phyloP scores from a whole-genome alignment of 2,797 vertebrate species.

The Lacerta agilis region DNA sequence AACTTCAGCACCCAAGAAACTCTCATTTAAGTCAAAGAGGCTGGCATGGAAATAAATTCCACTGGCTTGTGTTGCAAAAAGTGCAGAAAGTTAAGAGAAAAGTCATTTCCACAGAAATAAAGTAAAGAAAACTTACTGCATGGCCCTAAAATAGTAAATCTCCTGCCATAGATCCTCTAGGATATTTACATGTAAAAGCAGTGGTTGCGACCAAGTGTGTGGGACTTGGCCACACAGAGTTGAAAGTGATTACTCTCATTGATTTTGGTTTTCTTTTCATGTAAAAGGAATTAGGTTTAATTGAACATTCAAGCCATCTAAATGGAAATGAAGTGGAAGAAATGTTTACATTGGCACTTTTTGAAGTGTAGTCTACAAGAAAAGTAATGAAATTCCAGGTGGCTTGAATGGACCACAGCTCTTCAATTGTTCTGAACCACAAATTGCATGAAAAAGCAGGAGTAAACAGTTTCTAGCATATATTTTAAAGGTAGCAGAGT shows the following conservation, averaged over 20 bases:
- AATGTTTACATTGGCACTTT: neutral
- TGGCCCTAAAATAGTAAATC: neutral
- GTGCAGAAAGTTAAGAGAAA: neutral
- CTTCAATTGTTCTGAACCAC: neutral
- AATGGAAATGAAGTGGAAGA: conserved; percentile 2
- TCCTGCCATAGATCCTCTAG: neutral
- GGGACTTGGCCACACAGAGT: neutral
- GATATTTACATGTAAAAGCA: neutral
- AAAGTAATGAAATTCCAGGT: neutral
- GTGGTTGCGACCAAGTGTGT: neutral
- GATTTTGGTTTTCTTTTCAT: neutral
- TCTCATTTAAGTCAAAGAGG: neutral
- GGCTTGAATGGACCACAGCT: neutral
- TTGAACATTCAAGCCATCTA: neutral
- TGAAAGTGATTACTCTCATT: neutral
- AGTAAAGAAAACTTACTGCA: too few relatives aligned
- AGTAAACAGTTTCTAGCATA: neutral
- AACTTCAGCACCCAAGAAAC: neutral
- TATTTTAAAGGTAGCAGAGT: neutral
- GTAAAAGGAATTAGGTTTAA: neutral
- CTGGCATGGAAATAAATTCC: neutral
- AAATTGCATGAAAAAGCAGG: neutral
- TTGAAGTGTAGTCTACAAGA: neutral
- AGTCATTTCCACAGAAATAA: neutral
- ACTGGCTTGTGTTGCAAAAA: neutral